Base-by-base conservation (phyloP, 2,888 invertebrate species). In the Ecliptopera silaceata region DNA sequence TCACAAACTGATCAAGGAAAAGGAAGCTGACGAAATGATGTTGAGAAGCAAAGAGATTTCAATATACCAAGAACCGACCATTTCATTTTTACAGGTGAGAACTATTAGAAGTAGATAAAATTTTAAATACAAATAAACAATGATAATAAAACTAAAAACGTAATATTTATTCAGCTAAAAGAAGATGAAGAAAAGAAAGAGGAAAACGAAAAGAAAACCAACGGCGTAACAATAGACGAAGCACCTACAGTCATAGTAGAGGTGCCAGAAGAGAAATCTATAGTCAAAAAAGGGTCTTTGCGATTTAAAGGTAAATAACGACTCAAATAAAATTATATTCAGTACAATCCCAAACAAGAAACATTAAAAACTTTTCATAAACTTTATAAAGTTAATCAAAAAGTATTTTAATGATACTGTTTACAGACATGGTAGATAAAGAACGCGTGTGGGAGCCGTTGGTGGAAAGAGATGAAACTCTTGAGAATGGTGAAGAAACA, bases 21-120 rank as follows among this genome's bases (percentile, higher is more conserved):
- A 94, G 68, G 94, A 95, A 85, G 95, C 95, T 0, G 96, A 96
- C 72, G 95, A 95, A 69, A 94, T 93, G 66, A 95, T 96, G 55
- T 90, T 95, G 71, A 93, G 95, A 84, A 94, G 93, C 45, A 95
- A 95, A 77, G 95, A 95, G 72, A 95, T 95, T 70, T 95, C 94
- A 1, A 94, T 95, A 82, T 77, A 92, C 42, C 94, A 94, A 68
- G 95, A 95, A 71, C 92, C 93, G 1, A 86, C 91, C 11, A 89
- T 92, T 32, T 80, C 92, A 13, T 93, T 93, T 68, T 83, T 92
- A 72, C 90, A 92, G 83, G 94, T 94, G 78, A 74, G 60, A 17
- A 31, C 32, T n/a, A 20, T 15, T 20, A 8, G 6, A 34, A 13
- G 4, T 5, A 15, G 5, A n/a, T 12, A n/a, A 32, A 32, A 12